phyloP scores from a whole-genome alignment of 2,888 invertebrate species.

The Carterocephalus palaemon region DNA sequence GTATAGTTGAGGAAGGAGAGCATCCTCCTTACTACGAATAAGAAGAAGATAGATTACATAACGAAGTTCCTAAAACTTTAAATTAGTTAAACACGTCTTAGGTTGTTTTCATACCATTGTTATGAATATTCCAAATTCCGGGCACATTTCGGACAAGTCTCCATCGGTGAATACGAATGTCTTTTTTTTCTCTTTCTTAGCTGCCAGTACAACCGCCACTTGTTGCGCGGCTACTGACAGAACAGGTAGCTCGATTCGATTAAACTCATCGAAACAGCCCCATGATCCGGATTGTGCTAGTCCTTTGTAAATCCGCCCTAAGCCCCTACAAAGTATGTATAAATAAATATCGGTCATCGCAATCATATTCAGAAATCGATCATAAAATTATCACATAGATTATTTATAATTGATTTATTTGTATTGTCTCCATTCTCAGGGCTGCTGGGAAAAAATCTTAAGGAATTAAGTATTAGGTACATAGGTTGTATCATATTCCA shows the following conservation, averaged over 20 bases:
- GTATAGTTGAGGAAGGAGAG: too few relatives aligned
- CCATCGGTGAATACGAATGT: constrained; percentile 96
- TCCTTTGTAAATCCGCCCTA: constrained; percentile 97
- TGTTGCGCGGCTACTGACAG: constrained; percentile 95
- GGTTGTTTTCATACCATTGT: constrained; percentile 91
- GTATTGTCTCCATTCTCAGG: too few relatives aligned
- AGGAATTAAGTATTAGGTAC: too few relatives aligned
- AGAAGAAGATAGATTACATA: not conserved
- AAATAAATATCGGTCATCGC: too few relatives aligned
- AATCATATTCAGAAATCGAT: too few relatives aligned
- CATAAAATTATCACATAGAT: too few relatives aligned
- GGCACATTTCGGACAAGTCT: constrained; percentile 93
- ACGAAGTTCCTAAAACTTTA: not conserved
- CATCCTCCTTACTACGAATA: too few relatives aligned
- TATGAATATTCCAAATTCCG: constrained; percentile 97
- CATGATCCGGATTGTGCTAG: constrained; percentile 97
- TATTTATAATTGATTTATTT: too few relatives aligned
- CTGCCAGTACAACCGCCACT: constrained; percentile 93
- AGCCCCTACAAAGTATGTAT: constrained; percentile 82
- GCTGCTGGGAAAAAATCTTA: too few relatives aligned
- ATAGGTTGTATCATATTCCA: too few relatives aligned
- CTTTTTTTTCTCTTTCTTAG: constrained; percentile 96
- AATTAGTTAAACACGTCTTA: too few relatives aligned
- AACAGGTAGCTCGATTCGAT: constrained; percentile 95
- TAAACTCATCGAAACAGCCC: constrained; percentile 99